phyloP scores from a whole-genome alignment of 2,113 vertebrate species.

The Mugil cephalus region DNA sequence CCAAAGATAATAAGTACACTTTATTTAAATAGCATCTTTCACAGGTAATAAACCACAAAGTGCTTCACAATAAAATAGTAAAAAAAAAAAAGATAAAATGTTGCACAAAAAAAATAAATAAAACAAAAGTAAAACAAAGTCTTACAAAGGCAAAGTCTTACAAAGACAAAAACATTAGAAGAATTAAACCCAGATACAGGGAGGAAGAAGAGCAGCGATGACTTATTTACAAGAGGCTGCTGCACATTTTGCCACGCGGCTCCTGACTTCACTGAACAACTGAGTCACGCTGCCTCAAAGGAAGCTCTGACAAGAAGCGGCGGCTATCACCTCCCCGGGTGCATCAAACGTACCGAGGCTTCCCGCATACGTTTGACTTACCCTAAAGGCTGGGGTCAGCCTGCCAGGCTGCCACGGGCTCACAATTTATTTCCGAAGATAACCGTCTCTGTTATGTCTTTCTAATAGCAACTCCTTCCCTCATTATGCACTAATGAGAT shows the following conservation, averaged over 20 bases:
- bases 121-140: not conserved
- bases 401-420: conserved; percentile 16
- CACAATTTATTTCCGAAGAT: conserved; percentile 28
- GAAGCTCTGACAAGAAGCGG: conserved; percentile 5
- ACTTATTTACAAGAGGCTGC: conserved; percentile 20
- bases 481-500: conserved; percentile 67
- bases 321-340: not conserved
- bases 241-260: not conserved
- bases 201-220: not conserved
- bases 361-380: conserved; percentile 3
- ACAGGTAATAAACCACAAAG: too few relatives aligned
- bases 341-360: not conserved
- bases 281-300: conserved; percentile 14
- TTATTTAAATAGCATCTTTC: too few relatives aligned
- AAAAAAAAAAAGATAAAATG: too few relatives aligned
- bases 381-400: conserved; percentile 17
- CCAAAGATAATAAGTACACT: too few relatives aligned
- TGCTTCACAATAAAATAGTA: too few relatives aligned
- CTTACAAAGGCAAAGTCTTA: too few relatives aligned
- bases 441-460: conserved; percentile 35
- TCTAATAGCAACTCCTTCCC: conserved; percentile 58
- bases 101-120: too few relatives aligned
- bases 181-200: too few relatives aligned
- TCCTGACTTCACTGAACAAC: conserved; percentile 3
- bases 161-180: too few relatives aligned